Evolutionary conservation across 2,797 vertebrate species (phyloP), one percentile per base, ranked within the genome.

Genomic region (Cetoscarus ocellatus): DNA sequence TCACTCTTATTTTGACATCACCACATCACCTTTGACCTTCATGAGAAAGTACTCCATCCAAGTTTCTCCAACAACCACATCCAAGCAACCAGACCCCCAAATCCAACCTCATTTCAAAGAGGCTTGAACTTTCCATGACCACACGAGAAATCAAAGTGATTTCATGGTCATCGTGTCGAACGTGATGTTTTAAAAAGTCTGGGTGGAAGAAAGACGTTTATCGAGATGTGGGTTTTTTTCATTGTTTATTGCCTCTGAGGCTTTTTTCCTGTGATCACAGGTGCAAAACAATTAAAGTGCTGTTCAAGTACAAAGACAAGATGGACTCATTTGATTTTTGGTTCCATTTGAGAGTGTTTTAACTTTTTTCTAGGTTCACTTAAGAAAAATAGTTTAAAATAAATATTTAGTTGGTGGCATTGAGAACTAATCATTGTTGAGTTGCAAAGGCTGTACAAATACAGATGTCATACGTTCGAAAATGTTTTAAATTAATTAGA

Each of bases 61-160:
- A 54, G 66, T 49, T 80, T 80, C 80, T 86, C 72, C 77, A 88
- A 91, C 68, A 78, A 78, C 86, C 75, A 79, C 70, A 63, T 87
- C 83, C 80, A 71, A 83, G 91, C 88, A 91, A 92, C 91, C 76
- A 61, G 86, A 90, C 66, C 88, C 27, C 82, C 73, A 80, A 90
- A 91, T 90, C 86, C 78, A 71, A 77, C 71, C 71, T 67, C 80
- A 88, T 67, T 77, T 80, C 66, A 80, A 68, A 77, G 70, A 83
- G 85, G 74, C 63, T 69, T 94, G 91, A 94, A 94, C 94, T 92
- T 86, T 88, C 56, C 70, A n/a, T 89, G 93, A 93, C 94, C 91
- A 91, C 86, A 80, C 77, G 83, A 76, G 57, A 93, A 90, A 92
- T 89, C 89, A 85, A 86, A 90, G 76, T 34, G 72, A 94, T 95